phyloP scores from a whole-genome alignment of 30 jellyfish, hydroid and myxozoan genomes.

The Pelagia noctiluca region DNA sequence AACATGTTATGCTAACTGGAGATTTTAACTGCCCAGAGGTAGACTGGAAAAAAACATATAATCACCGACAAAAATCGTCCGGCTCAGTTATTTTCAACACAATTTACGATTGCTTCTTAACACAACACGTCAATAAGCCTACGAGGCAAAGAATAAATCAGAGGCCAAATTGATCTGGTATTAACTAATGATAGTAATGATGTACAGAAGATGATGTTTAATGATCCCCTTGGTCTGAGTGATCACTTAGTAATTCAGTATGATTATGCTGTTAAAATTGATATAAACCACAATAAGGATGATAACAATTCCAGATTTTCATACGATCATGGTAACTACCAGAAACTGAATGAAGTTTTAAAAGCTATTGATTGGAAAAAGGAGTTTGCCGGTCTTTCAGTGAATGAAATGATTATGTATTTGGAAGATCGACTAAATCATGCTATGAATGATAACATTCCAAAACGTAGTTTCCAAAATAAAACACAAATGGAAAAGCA shows the following conservation, averaged over 20 bases:
- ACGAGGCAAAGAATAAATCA: slow-evolving; percentile 28
- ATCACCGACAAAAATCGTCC: neutral
- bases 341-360: neutral
- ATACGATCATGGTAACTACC: slow-evolving; percentile 27
- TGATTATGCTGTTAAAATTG: neutral
- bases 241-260: slow-evolving; percentile 12
- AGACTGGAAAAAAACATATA: slow-evolving; percentile 3
- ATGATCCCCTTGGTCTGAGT: slow-evolving; percentile 26
- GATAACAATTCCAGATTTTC: neutral
- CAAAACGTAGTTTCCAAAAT: neutral
- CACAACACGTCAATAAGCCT: slow-evolving; percentile 23
- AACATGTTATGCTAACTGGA: slow-evolving; percentile 6
- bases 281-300: neutral
- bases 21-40: slow-evolving; percentile 19
- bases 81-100: neutral
- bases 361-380: slow-evolving; percentile 20
- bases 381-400: neutral
- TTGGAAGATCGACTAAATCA: neutral
- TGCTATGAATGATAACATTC: neutral
- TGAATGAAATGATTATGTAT: slow-evolving; percentile 14
- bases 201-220: neutral
- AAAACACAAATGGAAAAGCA: slow-evolving; percentile 1
- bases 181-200: slow-evolving; percentile 10
- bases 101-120: slow-evolving; percentile 24
- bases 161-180: slow-evolving; percentile 18